These are phyloP conservation scores for Andrena haemorrhoa DNA, from an alignment of 2,888 invertebrate genomes.

Conservation along the genomic window DNA sequence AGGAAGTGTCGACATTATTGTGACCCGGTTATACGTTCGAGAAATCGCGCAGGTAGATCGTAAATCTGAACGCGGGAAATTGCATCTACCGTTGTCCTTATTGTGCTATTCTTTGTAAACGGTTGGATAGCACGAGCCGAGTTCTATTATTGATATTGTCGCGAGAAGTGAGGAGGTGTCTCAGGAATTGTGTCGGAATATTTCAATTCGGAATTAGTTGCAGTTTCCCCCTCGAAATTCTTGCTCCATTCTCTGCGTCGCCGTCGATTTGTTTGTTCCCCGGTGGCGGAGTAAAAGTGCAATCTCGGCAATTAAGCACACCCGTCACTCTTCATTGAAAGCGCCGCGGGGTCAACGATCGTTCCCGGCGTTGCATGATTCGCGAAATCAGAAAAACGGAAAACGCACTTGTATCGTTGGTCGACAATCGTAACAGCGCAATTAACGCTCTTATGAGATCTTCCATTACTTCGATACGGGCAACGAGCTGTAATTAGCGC, in stretches of 20 bases:
- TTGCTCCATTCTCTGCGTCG: background rate
- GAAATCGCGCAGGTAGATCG: conserved; percentile 55
- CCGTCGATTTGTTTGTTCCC: background rate
- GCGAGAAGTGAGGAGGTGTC: background rate
- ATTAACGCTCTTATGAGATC: conserved; percentile 44
- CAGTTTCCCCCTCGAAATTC: background rate
- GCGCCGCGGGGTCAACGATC: conserved; percentile 61
- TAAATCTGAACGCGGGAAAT: conserved; percentile 62
- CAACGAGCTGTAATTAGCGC: conserved; percentile 45
- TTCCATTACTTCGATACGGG: conserved; percentile 56
- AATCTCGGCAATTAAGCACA: conserved; percentile 48
- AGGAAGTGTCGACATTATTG: conserved; percentile 64
- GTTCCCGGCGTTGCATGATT: conserved; percentile 41
- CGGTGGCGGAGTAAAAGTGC: conserved; percentile 16
- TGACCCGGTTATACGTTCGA: conserved; percentile 59
- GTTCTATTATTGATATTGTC: background rate
- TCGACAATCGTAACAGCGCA: conserved; percentile 39
- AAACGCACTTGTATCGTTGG: conserved; percentile 37
- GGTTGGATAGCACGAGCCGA: conserved; percentile 12
- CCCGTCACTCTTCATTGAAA: conserved; percentile 41
- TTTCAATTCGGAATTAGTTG: too few species aligned
- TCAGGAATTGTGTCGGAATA: background rate
- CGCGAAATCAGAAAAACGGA: conserved; percentile 47
- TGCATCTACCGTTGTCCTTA: conserved; percentile 53
- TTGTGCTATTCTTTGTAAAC: conserved; percentile 38